Percentiles rank a stretch among this genome's conserved stretches.
Conservation (phyloP, 2,888 invertebrate species). For the Amorpha juglandis region DNA sequence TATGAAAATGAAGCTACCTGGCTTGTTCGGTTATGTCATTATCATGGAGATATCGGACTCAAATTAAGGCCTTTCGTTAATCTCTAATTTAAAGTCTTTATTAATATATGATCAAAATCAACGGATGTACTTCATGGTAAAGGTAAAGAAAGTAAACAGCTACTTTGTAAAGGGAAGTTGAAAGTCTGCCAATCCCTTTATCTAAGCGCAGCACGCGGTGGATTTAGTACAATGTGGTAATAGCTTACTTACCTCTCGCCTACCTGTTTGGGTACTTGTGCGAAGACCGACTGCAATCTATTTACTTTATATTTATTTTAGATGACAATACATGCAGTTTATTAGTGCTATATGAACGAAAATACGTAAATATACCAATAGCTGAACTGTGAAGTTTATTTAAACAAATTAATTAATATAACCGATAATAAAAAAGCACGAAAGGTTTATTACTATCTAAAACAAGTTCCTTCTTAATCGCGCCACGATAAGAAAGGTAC, state of each 20-base stretch:
- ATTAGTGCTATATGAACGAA: not conserved
- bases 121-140: not conserved
- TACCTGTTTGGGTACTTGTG: slow-evolving; percentile 27
- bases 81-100: not conserved
- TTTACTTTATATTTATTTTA: slow-evolving; percentile 1
- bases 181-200: slow-evolving; percentile 75
- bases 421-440: not conserved
- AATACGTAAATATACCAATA: not conserved
- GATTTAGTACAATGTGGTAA: slow-evolving; percentile 42
- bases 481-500: slow-evolving; percentile 81
- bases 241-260: slow-evolving; percentile 28
- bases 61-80: not conserved
- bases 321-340: slow-evolving; percentile 5
- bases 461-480: slow-evolving; percentile 76
- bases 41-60: not conserved
- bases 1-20: not conserved
- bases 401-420: not conserved
- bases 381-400: slow-evolving; percentile 26
- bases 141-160: slow-evolving; percentile 15
- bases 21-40: slow-evolving; percentile 2
- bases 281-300: not conserved
- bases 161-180: slow-evolving; percentile 51
- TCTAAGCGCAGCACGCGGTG: slow-evolving; percentile 70
- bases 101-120: not conserved
- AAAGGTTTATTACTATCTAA: slow-evolving; percentile 45